Percentiles rank a stretch among this genome's conserved stretches.
These are phyloP conservation scores for Falco peregrinus DNA, from an alignment of 2,797 vertebrate species.

Conservation along the genomic window DNA sequence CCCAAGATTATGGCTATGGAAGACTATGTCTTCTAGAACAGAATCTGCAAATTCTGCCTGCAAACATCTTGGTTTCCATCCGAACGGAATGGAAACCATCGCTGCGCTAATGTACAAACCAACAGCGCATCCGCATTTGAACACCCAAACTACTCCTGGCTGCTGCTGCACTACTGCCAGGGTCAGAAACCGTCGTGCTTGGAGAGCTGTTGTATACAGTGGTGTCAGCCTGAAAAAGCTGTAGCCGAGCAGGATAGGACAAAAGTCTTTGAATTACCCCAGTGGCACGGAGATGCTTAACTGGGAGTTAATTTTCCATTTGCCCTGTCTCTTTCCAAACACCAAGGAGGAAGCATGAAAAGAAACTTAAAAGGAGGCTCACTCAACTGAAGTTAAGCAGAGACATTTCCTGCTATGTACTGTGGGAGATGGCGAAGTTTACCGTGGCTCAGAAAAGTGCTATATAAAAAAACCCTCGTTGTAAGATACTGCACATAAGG, in stretches of 20 bases:
- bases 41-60: background rate
- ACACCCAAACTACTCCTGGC: background rate
- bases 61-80: background rate
- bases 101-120: background rate
- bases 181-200: background rate
- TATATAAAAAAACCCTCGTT: background rate
- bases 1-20: background rate
- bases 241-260: background rate
- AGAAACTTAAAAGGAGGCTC: background rate
- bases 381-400: background rate
- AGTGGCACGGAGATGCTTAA: background rate
- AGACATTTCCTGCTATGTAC: accelerated
- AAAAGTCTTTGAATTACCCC: background rate
- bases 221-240: background rate
- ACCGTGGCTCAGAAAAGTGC: background rate
- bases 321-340: background rate
- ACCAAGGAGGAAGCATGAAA: background rate
- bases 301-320: background rate
- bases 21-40: background rate
- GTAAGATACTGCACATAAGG: accelerated
- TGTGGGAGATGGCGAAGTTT: background rate
- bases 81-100: background rate
- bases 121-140: background rate
- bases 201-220: background rate
- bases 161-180: background rate